Base-by-base conservation (phyloP, 1,140 invertebrate species). In the Cyphomyrmex costatus region DNA sequence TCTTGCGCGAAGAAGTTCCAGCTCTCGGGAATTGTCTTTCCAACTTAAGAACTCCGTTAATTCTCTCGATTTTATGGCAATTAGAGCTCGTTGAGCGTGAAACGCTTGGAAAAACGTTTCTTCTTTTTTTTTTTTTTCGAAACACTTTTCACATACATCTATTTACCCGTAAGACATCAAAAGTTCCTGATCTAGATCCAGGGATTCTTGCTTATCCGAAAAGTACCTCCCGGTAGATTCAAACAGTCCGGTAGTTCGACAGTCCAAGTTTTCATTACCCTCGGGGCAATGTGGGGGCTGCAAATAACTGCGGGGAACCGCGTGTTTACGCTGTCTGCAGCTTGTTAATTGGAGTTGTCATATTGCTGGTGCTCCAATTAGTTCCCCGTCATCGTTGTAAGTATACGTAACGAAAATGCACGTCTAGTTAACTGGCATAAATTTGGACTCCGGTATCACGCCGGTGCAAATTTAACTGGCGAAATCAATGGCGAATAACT, bases 61-160 rank as follows among this genome's bases (percentile, higher is more conserved):
- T 66, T 79, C 46, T 14, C 77, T 33, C 46, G 61, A 79, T 79
- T 79, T 79, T 79, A 79, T 53, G 46, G 61, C 46, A 66, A 79
- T 66, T 68, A 66, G 30, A 79, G 14, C 8, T 68, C 53, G 77
- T 36, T 24, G 74, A 61, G 36, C n/a, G 16, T 5, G 65, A 49
- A 36, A 42, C 36, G 36, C 1, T 42, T 42, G 36, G 10, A 42
- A 42, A 24, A 24, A 21, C 19, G 27, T 4, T 24, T 30, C 42
- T 58, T 53, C 21, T 60, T 46, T 46, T 71, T 53, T 24, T 60
- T 46, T 46, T 71, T 19, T 21, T 3, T 21, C 6, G 12, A 58
- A 12, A 7, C n/a, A 46, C 51, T 19, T 46, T 46, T 46, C 27
- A 16, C 46, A 60, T 4, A 8, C 24, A 21, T 68, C 42, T 24